Evolutionary conservation across 2,113 vertebrate species (phyloP), one percentile per base, ranked within the genome.

Genomic region (Lagopus leucura): DNA sequence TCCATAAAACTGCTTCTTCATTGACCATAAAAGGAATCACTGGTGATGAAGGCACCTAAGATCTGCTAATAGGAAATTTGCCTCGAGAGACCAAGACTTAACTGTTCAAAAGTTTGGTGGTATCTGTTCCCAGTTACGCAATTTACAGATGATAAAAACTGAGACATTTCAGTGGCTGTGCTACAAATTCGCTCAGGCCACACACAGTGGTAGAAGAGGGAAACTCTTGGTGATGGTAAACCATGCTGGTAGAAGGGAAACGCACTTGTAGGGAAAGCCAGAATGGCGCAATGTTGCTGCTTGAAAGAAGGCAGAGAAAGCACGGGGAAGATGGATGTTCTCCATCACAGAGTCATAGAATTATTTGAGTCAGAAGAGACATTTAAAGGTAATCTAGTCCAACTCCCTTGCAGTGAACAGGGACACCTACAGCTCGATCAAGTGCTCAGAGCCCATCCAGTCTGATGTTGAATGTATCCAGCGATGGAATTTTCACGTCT

Each of bases 231-330:
- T 0, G 0, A 61, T 20, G 43, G 38, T 40, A 80, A 88, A 61
- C 17, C 24, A 13, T 45, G 24, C 34, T 66, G 22, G 30, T 66
- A 76, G 74, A 48, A 70, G 69, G 67, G n/a, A 80, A 70, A 52
- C 27, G 71, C 4, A 13, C n/a, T 16, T 17, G 6, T 43, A 25
- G 75, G 34, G 36, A 58, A 13, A 45, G 52, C 22, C 27, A 66
- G 27, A 27, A 19, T 11, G 60, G 11, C 45, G 22, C 50, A 38
- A 10, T 38, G 52, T 15, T 1, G 0, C 64, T 48, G n/a, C 19
- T 6, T 36, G 34, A 19, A 13, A 85, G 24, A 66, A 88, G 34
- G 34, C 25, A 76, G 30, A 71, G 14, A 54, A 75, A 91, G 28
- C 57, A 25, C 12, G 21, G 40, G 1, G 32, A 5, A 9, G 15